Evolutionary conservation across 2,888 invertebrate species (phyloP).

Genomic region (Stictocephala bisonia): DNA sequence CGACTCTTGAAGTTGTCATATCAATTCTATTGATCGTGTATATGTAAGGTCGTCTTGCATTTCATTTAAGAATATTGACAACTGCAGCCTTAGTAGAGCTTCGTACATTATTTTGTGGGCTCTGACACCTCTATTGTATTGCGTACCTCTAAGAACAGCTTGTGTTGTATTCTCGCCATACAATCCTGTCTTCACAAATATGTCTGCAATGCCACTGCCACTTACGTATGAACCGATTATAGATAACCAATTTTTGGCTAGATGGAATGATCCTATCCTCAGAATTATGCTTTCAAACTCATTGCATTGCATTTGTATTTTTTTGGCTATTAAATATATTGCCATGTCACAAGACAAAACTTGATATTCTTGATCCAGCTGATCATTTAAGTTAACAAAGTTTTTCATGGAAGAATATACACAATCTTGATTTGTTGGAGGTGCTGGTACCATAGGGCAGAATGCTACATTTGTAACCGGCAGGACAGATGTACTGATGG

Average conservation of each 20-base stretch:
- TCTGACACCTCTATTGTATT: not conserved
- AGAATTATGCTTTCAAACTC: not conserved
- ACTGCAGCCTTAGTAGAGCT: not conserved
- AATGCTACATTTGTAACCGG: not conserved
- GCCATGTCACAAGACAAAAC: conserved; percentile 11
- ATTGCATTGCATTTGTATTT: not conserved
- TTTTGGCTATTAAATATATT: not conserved
- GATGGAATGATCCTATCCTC: not conserved
- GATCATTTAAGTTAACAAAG: conserved; percentile 6
- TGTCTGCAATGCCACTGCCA: not conserved
- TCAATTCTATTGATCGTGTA: not conserved
- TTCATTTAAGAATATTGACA: not conserved
- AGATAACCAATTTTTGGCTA: conserved; percentile 3
- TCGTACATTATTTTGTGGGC: conserved; percentile 10
- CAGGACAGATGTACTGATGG: not conserved
- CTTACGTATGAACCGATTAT: not conserved
- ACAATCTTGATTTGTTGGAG: conserved; percentile 11
- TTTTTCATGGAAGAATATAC: not conserved
- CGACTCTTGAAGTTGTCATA: not conserved
- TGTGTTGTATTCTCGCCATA: conserved; percentile 7
- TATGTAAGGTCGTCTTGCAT: not conserved
- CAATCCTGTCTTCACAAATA: not conserved
- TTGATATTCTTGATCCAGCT: not conserved
- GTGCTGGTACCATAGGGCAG: not conserved
- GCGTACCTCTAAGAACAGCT: not conserved